Evolutionary conservation across 2,797 vertebrate genomes (phyloP), one percentile per base, ranked within the genome.

Genomic region (Hylomyscus alleni): DNA sequence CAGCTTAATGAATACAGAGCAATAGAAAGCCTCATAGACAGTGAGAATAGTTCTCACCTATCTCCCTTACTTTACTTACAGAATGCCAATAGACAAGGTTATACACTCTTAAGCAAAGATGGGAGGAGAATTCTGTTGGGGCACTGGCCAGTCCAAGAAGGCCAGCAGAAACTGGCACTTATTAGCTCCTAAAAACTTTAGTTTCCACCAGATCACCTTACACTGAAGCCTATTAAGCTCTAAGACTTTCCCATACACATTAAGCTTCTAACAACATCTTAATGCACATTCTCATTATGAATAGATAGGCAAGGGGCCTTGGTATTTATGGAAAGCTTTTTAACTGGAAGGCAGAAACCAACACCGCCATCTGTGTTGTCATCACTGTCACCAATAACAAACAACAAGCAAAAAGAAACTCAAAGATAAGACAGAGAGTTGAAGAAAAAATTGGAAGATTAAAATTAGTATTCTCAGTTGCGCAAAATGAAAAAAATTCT

Each of bases 401-500:
- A 69, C 50, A 60, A 89, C 3, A 65, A 65, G 50, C n/a, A 81
- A 81, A 62, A 78, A 62, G 26, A 50, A 89, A 65, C 47, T 94
- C 37, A 67, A n/a, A 85, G 47, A 37, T 60, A 77, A 90, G 22
- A 31, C 24, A 82, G 24, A 44, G 14, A 87, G 29, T 34, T 31
- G 29, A 77, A 93, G 87, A 82, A 86, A 86, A 81, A 77, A 50
- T 19, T 77, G 20, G 40, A 93, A 86, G n/a, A 56, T 34, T 82
- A 78, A 77, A 93, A 93, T 90, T 88, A 83, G 52, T 91, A 81
- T 81, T 54, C 26, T 86, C 78, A 31, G 8, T 34, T 82, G 14
- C 29, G 72, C 69, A 69, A 88, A 89, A 89, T n/a, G 22, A 96
- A 90, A 78, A 54, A 5, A 31, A 37, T 78, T 89, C 5, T 94